Conservation (phyloP, 2,113 vertebrate genomes). For the Engraulis encrasicolus region DNA sequence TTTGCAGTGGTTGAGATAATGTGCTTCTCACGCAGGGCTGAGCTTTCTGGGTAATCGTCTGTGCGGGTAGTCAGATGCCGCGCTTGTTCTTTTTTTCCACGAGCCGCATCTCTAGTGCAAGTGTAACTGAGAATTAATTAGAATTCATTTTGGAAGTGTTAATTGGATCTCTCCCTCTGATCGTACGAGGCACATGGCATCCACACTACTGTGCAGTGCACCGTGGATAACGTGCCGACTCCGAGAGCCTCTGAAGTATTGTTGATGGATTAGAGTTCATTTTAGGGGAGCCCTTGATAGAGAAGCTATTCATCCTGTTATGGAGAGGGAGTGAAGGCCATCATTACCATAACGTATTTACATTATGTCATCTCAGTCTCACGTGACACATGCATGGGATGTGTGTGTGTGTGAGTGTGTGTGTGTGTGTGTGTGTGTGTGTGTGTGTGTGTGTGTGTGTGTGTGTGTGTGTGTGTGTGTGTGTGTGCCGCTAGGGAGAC, state of each 20-base stretch:
- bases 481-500: too few relatives aligned
- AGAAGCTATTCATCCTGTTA: background rate
- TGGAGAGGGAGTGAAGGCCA: background rate
- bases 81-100: background rate
- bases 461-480: too few relatives aligned
- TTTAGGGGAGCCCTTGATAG: background rate
- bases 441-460: too few relatives aligned
- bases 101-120: background rate
- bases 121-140: background rate
- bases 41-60: background rate
- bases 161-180: conserved; percentile 14
- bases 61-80: background rate
- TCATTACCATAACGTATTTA: background rate
- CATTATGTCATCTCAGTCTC: conserved; percentile 5
- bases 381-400: background rate
- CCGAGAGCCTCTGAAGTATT: background rate
- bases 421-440: too few relatives aligned
- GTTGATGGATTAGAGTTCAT: background rate
- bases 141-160: background rate
- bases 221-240: background rate
- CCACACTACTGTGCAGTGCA: background rate
- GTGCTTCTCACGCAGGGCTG: background rate
- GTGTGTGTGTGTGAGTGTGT: too few relatives aligned
- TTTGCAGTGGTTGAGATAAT: conserved; percentile 5
- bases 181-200: background rate